A percentile compares a stretch with the other conserved stretches of the same genome.
Evolutionary conservation across 1,140 invertebrate species (phyloP).

Genomic region (Ostrea edulis): DNA sequence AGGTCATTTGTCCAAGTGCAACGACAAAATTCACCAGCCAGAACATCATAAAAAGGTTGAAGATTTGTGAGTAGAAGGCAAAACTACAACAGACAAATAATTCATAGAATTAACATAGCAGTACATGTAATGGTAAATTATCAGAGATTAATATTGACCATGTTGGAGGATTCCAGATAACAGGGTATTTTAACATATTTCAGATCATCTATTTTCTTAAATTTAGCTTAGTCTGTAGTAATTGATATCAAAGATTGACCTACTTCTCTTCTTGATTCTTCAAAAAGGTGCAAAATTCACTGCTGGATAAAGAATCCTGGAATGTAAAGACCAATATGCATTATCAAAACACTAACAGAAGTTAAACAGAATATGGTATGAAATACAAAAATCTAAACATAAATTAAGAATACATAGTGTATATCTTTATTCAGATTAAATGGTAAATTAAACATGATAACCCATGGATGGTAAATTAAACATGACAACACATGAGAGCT

Average conservation of each 20-base stretch:
- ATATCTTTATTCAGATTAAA: too few relatives aligned
- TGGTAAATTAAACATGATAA: too few relatives aligned
- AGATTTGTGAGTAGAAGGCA: conserved; percentile 82
- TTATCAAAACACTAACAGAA: too few relatives aligned
- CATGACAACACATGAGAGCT: too few relatives aligned
- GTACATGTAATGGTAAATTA: too few relatives aligned
- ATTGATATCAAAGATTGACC: conserved; percentile 42
- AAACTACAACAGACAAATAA: conserved; percentile 67
- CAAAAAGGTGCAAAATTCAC: conserved; percentile 58
- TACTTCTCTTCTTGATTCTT: conserved; percentile 65
- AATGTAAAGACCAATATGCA: background rate
- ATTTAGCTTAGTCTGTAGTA: background rate
- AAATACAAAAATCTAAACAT: background rate
- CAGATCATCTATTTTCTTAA: background rate
- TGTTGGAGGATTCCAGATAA: too few relatives aligned
- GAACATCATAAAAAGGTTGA: conserved; percentile 92
- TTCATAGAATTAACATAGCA: background rate
- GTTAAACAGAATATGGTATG: too few relatives aligned
- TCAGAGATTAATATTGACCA: too few relatives aligned
- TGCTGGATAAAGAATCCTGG: background rate
- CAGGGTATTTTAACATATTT: too few relatives aligned
- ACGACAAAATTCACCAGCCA: conserved; percentile 95
- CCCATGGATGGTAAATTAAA: too few relatives aligned
- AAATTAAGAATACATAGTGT: background rate
- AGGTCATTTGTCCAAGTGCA: conserved; percentile 92